A percentile compares a stretch with the other conserved stretches of the same genome.
Evolutionary conservation across 2,888 invertebrate species (phyloP).

Genomic region (Diaphora mendica): DNA sequence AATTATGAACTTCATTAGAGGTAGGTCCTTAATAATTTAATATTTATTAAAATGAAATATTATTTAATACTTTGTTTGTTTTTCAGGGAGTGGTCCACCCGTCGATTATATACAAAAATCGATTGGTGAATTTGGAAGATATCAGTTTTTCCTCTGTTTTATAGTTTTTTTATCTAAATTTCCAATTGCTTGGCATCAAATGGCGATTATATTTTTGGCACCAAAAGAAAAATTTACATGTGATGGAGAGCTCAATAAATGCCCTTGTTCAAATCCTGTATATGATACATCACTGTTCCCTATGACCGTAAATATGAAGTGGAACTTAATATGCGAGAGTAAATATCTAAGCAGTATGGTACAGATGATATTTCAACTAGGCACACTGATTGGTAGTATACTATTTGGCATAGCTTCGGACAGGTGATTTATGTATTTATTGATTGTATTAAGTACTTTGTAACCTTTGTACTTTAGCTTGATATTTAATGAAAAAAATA

Average conservation of each 20-base stretch:
- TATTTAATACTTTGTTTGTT: background rate
- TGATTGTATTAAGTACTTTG: background rate
- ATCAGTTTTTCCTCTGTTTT: slow-evolving; percentile 65
- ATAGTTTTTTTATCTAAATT: slow-evolving; percentile 64
- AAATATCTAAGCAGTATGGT: slow-evolving; percentile 87
- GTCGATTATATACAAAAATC: slow-evolving; percentile 4
- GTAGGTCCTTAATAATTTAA: background rate
- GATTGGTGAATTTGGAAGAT: slow-evolving; percentile 38
- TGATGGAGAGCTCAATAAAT: slow-evolving; percentile 52
- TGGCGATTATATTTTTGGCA: slow-evolving; percentile 71
- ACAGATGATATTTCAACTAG: slow-evolving; percentile 91
- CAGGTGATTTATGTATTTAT: slow-evolving; percentile 79
- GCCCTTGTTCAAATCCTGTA: slow-evolving; percentile 49
- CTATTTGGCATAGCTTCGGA: slow-evolving; percentile 91
- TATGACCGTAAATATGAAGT: slow-evolving; percentile 89
- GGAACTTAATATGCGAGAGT: slow-evolving; percentile 89
- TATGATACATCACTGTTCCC: slow-evolving; percentile 89
- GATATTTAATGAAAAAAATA: too few species aligned
- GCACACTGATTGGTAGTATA: slow-evolving; percentile 90
- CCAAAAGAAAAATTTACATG: slow-evolving; percentile 61
- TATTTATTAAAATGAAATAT: background rate
- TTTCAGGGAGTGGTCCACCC: slow-evolving; percentile 3
- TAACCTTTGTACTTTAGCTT: background rate
- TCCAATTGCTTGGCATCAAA: slow-evolving; percentile 70
- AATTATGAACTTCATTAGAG: background rate